Evolutionary conservation across 2,113 vertebrate genomes (phyloP).

Genomic region (Myocastor coypus): DNA sequence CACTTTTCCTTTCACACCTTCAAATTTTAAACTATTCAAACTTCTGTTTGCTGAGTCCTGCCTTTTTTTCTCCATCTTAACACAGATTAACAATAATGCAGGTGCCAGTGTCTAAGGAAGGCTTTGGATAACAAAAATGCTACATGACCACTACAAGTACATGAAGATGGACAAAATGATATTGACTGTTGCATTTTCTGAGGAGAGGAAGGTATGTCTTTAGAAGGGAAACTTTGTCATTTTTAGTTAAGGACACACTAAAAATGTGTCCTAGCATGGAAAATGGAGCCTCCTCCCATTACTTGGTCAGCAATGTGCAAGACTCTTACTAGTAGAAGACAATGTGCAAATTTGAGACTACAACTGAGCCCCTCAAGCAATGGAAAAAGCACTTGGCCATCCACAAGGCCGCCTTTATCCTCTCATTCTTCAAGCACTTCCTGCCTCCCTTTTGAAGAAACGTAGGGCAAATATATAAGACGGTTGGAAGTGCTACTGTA

Average conservation of each 20-base stretch:
- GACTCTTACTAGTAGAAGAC: background rate
- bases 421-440: background rate
- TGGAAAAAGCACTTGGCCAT: background rate
- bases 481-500: accelerated
- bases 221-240: background rate
- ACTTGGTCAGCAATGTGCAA: accelerated
- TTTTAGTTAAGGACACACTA: background rate
- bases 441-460: background rate
- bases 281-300: background rate
- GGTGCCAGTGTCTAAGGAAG: background rate
- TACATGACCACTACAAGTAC: background rate
- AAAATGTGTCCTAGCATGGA: background rate
- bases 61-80: background rate
- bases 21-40: conserved; percentile 25
- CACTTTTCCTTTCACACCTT: background rate
- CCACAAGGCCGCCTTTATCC: background rate
- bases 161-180: background rate
- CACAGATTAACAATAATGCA: background rate
- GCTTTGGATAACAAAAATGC: background rate
- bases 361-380: background rate
- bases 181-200: background rate
- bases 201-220: background rate
- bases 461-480: background rate
- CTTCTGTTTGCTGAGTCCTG: background rate
- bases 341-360: background rate